These are phyloP conservation scores for Cynopterus brachyotis DNA, from an alignment of 2,113 vertebrate genomes.

Conservation along the genomic window DNA sequence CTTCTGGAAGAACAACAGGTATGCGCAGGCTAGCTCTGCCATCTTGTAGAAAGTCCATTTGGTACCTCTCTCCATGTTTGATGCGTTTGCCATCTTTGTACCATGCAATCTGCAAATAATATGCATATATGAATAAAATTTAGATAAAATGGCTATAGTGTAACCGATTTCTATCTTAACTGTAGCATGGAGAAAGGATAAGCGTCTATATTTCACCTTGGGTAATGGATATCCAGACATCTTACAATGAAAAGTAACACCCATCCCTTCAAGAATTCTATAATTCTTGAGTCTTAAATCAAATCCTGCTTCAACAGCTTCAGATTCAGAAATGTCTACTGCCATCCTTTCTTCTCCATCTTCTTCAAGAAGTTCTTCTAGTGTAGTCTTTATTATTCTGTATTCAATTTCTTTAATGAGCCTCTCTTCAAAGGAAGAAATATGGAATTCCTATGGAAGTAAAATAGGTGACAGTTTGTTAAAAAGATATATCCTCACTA, in stretches of 20 bases:
- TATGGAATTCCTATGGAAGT: slow-evolving; percentile 91
- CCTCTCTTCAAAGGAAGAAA: slow-evolving; percentile 96
- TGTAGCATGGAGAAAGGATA: not conserved
- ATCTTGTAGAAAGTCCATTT: slow-evolving; percentile 94
- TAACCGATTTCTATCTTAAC: not conserved
- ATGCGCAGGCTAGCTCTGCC: slow-evolving; percentile 94
- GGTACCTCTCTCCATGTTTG: slow-evolving; percentile 88
- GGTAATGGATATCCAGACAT: slow-evolving; percentile 93
- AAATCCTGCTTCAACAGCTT: slow-evolving; percentile 91
- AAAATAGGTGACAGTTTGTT: slow-evolving; percentile 57
- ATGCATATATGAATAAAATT: not conserved
- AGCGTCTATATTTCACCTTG: slow-evolving; percentile 87
- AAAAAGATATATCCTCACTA: not conserved
- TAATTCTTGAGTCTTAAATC: slow-evolving; percentile 94
- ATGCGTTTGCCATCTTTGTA: slow-evolving; percentile 98
- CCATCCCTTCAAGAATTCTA: slow-evolving; percentile 94
- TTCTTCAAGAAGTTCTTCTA: slow-evolving; percentile 93
- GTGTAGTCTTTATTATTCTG: slow-evolving; percentile 94
- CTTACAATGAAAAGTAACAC: slow-evolving; percentile 97
- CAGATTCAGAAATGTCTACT: slow-evolving; percentile 89
- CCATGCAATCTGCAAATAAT: slow-evolving; percentile 91
- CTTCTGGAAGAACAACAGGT: slow-evolving; percentile 93
- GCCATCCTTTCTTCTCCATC: slow-evolving; percentile 92
- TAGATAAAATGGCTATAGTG: not conserved
- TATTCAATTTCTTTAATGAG: slow-evolving; percentile 98